Evolutionary conservation across 1,140 invertebrate species (phyloP), one percentile per base, ranked within the genome.

Genomic region (Centruroides sculpturatus): DNA sequence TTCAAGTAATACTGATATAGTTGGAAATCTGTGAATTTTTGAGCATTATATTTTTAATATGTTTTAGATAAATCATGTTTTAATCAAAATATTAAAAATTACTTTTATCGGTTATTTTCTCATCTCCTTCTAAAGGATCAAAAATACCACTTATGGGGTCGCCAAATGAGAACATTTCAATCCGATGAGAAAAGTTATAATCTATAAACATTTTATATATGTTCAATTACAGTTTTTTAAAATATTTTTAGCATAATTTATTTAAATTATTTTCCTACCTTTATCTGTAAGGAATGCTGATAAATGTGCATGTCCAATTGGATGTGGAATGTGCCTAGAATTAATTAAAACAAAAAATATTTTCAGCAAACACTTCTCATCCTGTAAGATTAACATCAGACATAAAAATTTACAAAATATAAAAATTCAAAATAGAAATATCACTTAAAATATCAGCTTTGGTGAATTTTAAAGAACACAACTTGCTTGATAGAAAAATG

Each of bases 1-100:
- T 95, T 87, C 51, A 98, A 80, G 69, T 94, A 96, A 76, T 98
- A 98, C 70, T 96, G 91, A 74, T 85, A 94, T 23, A 88, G 72
- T 75, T 89, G 85, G 73, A 82, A 83, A 76, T 83, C 86, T 83
- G 69, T 59, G 79, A 79, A 65, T 59, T 35, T 49, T 41, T 57
- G 4, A 23, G 13, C 36, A 55, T 4, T 55, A 11, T 23, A 11
- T 34, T 55, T 10, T 41, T 55, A 3, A 35, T 55, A 10, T 3
- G 10, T 55, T 55, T 35, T 10, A 8, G 13, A 13, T 56, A 13
- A 34, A 35, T 5, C 12, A 11, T 4, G 36, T 55, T 34, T 35
- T 55, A 55, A 11, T 55, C 10, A 55, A n/a, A 34, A 63, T 11
- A 63, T 61, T 41, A 50, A 47, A 67, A 77, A 79, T 82, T 78